Evolutionary conservation across 2,888 invertebrate species (phyloP), one percentile per base, ranked within the genome.

Genomic region (Phasia obesa): DNA sequence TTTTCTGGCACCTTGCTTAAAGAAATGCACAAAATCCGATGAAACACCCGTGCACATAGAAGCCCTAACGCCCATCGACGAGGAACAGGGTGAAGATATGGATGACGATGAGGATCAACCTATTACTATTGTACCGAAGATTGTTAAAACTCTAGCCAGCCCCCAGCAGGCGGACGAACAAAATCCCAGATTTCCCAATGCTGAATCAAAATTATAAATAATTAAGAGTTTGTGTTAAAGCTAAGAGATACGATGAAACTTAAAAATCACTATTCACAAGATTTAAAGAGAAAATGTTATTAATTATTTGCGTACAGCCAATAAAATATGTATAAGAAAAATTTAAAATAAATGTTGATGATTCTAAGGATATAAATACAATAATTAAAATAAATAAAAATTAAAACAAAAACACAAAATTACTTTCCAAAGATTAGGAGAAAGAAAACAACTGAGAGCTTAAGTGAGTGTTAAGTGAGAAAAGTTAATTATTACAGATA

Each of bases 21-120:
- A 94, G 89, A 92, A 93, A 84, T 93, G 90, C 73, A 87, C 93
- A 42, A 85, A 86, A 47, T 86, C 92, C 57, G 93, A 95, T 88
- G 93, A 94, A 85, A 92, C 93, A 84, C 93, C 94, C 51, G 93
- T 94, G 69, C 93, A 94, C 65, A 90, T 93, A 83, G 96, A 96
- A 90, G 94, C 94, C 9, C 92, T 97, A 59, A 95, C 96, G 4
- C 96, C 96, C 17, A 97, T 97, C 84, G 96, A 97, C 90, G 96
- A 96, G 90, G 96, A 97, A 90, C 96, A 95, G 90, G 95, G 94
- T 86, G 95, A 95, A 87, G 95, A 95, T 86, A 93, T 93, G 81
- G 94, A 94, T 17, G 96, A 96, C 35, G 95, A 95, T 67, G 95
- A 95, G 78, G 96, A 96, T 89, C 93, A 94, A 25, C 95, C 94